phyloP scores from a whole-genome alignment of 2,797 vertebrate genomes.

The Lagocephalus sceleratus region DNA sequence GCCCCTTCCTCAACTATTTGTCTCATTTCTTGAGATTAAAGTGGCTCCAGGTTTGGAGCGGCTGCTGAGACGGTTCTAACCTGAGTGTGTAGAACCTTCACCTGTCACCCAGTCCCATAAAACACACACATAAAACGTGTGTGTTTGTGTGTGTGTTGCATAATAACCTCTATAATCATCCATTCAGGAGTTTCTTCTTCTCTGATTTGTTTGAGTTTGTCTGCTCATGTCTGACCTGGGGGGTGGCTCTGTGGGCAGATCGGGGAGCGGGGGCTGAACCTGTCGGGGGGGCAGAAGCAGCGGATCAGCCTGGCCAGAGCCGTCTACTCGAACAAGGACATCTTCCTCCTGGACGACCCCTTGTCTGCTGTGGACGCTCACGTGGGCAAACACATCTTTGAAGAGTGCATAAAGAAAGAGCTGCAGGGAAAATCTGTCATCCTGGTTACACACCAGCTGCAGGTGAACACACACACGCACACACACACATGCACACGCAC shows the following conservation, averaged over 20 bases:
- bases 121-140: no score
- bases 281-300: constrained; percentile 84
- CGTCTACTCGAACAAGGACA: constrained; percentile 75
- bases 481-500: neutral
- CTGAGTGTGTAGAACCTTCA: no score
- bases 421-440: constrained; percentile 75
- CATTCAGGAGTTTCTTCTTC: no score
- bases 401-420: constrained; percentile 76
- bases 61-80: no score
- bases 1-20: neutral
- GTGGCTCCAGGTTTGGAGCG: no score
- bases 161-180: no score
- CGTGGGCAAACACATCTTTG: constrained; percentile 80
- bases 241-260: constrained; percentile 65
- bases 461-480: constrained; percentile 56
- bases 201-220: neutral
- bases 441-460: constrained; percentile 80
- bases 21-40: no score
- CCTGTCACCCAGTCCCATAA: no score
- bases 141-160: no score
- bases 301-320: constrained; percentile 78
- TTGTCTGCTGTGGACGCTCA: constrained; percentile 80
- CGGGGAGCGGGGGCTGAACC: constrained; percentile 78
- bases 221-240: no score
- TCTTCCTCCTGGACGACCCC: constrained; percentile 81